Evolutionary conservation across 2,113 vertebrate genomes (phyloP).

Genomic region (Hassar affinis): DNA sequence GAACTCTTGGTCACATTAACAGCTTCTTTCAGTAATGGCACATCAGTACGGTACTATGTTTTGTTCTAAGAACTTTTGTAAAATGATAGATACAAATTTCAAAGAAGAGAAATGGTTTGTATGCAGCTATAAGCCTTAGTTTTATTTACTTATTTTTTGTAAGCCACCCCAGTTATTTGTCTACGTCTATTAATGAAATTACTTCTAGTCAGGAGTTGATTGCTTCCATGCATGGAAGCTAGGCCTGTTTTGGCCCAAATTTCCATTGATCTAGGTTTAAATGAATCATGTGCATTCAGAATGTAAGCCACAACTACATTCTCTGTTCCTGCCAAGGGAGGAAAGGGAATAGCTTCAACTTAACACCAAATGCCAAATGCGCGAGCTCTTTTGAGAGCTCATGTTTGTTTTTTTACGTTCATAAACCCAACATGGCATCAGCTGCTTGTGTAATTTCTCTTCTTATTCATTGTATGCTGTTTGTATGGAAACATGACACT

Average conservation of each 20-base stretch:
- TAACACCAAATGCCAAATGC: background rate
- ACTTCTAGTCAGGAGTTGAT: background rate
- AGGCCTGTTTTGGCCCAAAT: background rate
- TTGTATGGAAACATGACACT: constrained; percentile 17
- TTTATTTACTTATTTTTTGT: background rate
- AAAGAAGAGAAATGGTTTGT: background rate
- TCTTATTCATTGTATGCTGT: background rate
- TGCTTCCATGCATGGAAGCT: background rate
- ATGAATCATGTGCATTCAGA: background rate
- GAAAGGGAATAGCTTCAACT: background rate
- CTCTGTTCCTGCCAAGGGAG: background rate
- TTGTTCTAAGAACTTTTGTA: background rate
- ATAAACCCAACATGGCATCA: background rate
- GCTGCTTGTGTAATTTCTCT: background rate
- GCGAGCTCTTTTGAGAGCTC: background rate
- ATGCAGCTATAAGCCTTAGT: background rate
- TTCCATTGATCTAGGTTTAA: background rate
- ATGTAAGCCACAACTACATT: background rate
- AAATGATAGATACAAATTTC: background rate
- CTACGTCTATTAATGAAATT: background rate
- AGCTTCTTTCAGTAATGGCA: background rate
- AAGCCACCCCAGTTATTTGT: background rate
- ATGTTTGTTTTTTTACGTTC: background rate
- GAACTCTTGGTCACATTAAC: background rate
- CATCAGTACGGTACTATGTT: background rate